A percentile compares a stretch with the other conserved stretches of the same genome.
These are phyloP conservation scores for Drosophila gunungcola DNA, from an alignment of 1,140 invertebrate genomes.

Conservation along the genomic window DNA sequence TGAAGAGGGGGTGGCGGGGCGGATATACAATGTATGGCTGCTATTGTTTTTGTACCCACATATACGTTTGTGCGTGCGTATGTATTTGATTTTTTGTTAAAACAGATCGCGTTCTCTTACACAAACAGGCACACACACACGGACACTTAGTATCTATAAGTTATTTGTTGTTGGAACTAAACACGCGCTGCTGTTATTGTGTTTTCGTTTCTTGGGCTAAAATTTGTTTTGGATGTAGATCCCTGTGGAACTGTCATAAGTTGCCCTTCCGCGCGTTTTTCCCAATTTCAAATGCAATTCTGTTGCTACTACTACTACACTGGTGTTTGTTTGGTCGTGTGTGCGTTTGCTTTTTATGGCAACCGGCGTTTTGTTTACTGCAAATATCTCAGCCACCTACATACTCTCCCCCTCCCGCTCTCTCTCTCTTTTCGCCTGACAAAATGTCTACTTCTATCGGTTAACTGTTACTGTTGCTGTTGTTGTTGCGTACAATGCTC, in stretches of 20 bases:
- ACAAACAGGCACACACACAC: constrained; percentile 34
- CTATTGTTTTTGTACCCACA: constrained; percentile 48
- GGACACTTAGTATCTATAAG: constrained; percentile 71
- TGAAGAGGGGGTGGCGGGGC: constrained; percentile 7
- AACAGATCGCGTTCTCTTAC: constrained; percentile 27
- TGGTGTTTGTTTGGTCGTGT: constrained; percentile 2
- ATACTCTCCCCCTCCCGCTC: neutral
- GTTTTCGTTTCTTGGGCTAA: constrained; percentile 12
- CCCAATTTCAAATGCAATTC: constrained; percentile 1
- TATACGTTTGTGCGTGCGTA: constrained; percentile 24
- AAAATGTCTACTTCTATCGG: constrained; percentile 23
- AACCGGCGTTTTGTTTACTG: constrained; percentile 65
- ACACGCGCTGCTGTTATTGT: constrained; percentile 58
- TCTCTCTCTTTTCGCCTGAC: neutral
- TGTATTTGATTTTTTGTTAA: constrained; percentile 26
- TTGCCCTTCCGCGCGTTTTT: constrained; percentile 63
- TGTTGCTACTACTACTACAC: constrained; percentile 12
- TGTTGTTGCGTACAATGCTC: constrained; percentile 61
- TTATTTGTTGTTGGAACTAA: constrained; percentile 63
- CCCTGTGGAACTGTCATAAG: constrained; percentile 56
- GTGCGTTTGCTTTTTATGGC: constrained; percentile 35
- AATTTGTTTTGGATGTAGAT: constrained; percentile 4
- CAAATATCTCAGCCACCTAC: constrained; percentile 23
- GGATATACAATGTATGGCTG: constrained; percentile 51
- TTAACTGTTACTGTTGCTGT: constrained; percentile 22